phyloP scores from a whole-genome alignment of 2,888 invertebrate genomes.

The Platycheirus albimanus region DNA sequence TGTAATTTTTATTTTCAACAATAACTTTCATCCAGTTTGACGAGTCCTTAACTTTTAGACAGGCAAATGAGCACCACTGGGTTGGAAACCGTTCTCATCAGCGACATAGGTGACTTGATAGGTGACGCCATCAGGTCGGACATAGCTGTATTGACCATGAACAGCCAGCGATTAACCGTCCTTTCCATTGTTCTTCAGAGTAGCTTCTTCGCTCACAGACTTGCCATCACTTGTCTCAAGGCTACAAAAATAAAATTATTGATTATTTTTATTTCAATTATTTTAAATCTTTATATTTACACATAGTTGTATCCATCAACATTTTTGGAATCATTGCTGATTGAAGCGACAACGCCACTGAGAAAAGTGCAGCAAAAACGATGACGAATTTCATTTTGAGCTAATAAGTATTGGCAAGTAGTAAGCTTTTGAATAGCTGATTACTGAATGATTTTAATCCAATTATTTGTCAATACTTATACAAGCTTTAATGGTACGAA shows the following conservation, averaged over 20 bases:
- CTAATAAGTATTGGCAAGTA: no score
- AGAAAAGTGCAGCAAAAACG: conserved; percentile 79
- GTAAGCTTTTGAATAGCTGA: no score
- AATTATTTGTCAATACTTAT: no score
- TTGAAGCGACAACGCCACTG: conserved; percentile 77
- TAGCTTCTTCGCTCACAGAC: conserved; percentile 83
- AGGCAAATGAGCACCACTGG: conserved; percentile 83
- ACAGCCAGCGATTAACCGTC: conserved; percentile 83
- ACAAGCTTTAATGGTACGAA: no score
- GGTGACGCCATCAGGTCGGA: conserved; percentile 84
- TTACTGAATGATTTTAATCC: conserved; percentile 61
- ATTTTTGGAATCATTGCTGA: conserved; percentile 83
- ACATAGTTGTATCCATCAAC: conserved; percentile 85
- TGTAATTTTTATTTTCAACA: no score
- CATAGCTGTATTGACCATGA: conserved; percentile 83
- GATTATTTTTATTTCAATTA: not conserved
- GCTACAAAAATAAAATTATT: conserved; percentile 77
- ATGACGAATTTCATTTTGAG: conserved; percentile 80
- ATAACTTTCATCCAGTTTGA: no score
- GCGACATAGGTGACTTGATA: conserved; percentile 84
- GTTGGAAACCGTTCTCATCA: conserved; percentile 81
- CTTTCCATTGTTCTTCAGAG: conserved; percentile 84
- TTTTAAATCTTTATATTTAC: conserved; percentile 83
- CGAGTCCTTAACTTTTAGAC: no score
- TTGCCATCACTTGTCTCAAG: conserved; percentile 84